phyloP scores from a whole-genome alignment of 1,140 invertebrate species.

The Drosophila bocqueti region DNA sequence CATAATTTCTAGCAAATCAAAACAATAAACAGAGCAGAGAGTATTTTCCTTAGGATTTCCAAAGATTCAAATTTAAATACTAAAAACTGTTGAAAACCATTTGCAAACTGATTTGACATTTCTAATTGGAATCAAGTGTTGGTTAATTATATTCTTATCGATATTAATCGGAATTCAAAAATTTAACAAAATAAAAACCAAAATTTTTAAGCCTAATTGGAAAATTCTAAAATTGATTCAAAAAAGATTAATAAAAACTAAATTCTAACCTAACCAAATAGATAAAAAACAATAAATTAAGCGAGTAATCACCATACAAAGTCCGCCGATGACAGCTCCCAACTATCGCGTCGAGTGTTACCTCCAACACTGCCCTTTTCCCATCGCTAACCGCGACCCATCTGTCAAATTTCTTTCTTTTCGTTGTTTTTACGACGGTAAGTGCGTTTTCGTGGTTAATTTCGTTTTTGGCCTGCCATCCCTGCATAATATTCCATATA shows the following conservation, averaged over 20 bases:
- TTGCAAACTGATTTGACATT: background rate
- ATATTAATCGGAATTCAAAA: background rate
- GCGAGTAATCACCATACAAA: background rate
- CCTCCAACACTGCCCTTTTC: background rate
- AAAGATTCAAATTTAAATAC: background rate
- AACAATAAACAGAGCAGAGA: too few species aligned
- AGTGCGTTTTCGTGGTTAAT: slow-evolving; percentile 70
- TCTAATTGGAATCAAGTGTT: background rate
- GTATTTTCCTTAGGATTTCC: too few species aligned
- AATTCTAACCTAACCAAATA: background rate
- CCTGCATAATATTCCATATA: slow-evolving; percentile 30
- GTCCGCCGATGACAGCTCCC: background rate
- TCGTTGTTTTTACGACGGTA: slow-evolving; percentile 80
- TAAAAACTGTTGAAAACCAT: slow-evolving; percentile 1
- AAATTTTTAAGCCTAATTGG: too few species aligned
- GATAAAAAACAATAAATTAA: background rate
- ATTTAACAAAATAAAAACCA: too few species aligned
- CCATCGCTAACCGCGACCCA: slow-evolving; percentile 34
- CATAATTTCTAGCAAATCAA: too few species aligned
- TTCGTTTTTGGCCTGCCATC: slow-evolving; percentile 65
- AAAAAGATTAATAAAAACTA: background rate
- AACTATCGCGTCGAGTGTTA: background rate
- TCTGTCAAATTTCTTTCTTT: slow-evolving; percentile 83
- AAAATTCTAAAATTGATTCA: too few species aligned
- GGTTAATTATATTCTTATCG: background rate